Base-by-base conservation (phyloP, 2,113 vertebrate species). In the Himantopus leucocephalus region DNA sequence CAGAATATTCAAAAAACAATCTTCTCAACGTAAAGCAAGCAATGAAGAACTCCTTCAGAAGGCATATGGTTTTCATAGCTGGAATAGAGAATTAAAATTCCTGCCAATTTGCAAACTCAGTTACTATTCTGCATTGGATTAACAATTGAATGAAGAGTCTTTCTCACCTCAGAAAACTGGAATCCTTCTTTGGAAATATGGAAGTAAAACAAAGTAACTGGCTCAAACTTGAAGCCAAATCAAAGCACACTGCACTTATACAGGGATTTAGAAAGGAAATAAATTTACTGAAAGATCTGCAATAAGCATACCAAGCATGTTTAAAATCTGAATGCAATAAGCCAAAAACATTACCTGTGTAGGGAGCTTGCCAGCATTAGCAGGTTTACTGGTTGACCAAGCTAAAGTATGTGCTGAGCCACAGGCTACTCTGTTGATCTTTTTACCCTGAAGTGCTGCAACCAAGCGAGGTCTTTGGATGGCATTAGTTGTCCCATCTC, bases 301-400 rank as follows among this genome's bases (percentile, higher is more conserved):
- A 85, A 32, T 35, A 86, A 75, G 27, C 30, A 60, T 20, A n/a
- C 10, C 24, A 77, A 41, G 32, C 32, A 74, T 13, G 3, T 43
- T 92, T 47, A 82, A 89, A 81, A 91, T 26, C 22, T 74, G 22
- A 82, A 56, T 2, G 9, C 45, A 85, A 3, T 37, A 90, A 92
- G 45, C 1, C 23, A 62, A 77, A 89, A 67, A 20, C 17, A 75
- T 95, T 97, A 99, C 99, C 99, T 99, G 99, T 63, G 98, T 98
- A 26, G 99, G 99, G 15, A 99, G 99, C 84, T 99, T 99, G 71
- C 99, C 99, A 34, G 99, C 99, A 35, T 99, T 99, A 88, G 99
- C 99, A 70, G 99, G 99, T 94, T 99, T 99, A 98, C 99, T 99
- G 72, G 99, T 99, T 35, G 99, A 99, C 99, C 99, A 99, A 67